Evolutionary conservation across 2,888 invertebrate species (phyloP), one percentile per base, ranked within the genome.

Genomic region (Myopa tessellatipennis): DNA sequence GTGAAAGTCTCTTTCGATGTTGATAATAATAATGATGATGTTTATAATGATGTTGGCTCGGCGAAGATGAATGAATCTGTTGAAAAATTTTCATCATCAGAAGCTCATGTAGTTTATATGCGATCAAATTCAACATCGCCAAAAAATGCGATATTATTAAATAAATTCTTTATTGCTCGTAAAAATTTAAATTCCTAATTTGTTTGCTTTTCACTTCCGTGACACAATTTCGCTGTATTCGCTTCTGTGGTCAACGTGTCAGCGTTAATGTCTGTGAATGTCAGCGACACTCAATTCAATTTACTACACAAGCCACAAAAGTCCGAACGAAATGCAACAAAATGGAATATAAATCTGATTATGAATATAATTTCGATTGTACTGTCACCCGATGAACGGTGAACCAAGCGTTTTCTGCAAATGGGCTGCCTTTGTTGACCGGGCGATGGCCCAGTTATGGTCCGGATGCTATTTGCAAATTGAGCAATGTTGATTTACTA

Each of bases 341-440:
- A 81, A 73, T 78, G 73, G 82, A 82, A 81, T 83, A 81, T 80
- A 83, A 84, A 84, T 85, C 83, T 83, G 84, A 85, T 85, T 85
- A 85, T 83, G 82, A 82, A 82, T 73, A 80, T 80, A 82, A 82
- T 84, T 84, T 82, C 82, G 83, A 84, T 83, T 83, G 82, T 80
- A 82, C 26, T 69, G 77, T 8, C 26, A 77, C 26, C 45, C 45
- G 45, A 3, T 45, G 40, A 4, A 40, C 45, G 45, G 45, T 45
- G 45, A 45, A 45, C 45, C 1, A 45, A 45, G 1, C 45, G 3
- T 6, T 45, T 45, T 45, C 10, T 45, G 45, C 45, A 45, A 3
- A 45, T 45, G 6, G 45, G 10, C 7, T 45, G 45, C 3, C 45
- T 45, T 10, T 45, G 45, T 10, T 45, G 45, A 45, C 45, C 3